A percentile compares a stretch with the other conserved stretches of the same genome.
These are phyloP conservation scores for Callospermophilus lateralis DNA, from an alignment of 2,113 vertebrate species.

Conservation along the genomic window DNA sequence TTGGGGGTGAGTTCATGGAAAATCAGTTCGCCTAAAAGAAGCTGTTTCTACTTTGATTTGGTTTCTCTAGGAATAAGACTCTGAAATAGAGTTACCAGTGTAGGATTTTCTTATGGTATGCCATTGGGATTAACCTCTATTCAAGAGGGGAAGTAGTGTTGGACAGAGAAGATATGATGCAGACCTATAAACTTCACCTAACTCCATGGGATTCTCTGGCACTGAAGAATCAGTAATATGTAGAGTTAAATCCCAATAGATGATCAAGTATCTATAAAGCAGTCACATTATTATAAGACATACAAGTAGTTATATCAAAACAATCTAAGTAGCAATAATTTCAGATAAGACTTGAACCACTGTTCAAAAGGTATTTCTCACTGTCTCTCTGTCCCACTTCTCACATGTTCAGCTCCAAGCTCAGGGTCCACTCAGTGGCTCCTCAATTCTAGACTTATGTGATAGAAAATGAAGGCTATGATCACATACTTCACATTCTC, in stretches of 20 bases:
- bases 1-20: background rate
- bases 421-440: background rate
- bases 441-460: background rate
- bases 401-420: background rate
- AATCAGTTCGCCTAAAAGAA: background rate
- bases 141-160: background rate
- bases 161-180: background rate
- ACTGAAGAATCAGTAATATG: background rate
- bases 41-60: background rate
- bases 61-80: conserved; percentile 1
- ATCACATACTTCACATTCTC: background rate
- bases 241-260: conserved; percentile 2
- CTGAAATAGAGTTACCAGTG: background rate
- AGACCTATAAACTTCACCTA: background rate
- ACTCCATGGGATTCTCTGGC: background rate
- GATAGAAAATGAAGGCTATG: background rate
- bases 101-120: background rate
- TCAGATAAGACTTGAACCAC: background rate
- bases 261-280: background rate
- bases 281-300: background rate
- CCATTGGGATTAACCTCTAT: background rate
- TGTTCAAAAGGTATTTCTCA: background rate
- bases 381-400: background rate
- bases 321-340: background rate
- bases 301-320: background rate